Percentiles rank a stretch among this genome's conserved stretches.
These are phyloP conservation scores for Caradrina kadenii DNA, from an alignment of 2,888 invertebrate species.

Conservation along the genomic window DNA sequence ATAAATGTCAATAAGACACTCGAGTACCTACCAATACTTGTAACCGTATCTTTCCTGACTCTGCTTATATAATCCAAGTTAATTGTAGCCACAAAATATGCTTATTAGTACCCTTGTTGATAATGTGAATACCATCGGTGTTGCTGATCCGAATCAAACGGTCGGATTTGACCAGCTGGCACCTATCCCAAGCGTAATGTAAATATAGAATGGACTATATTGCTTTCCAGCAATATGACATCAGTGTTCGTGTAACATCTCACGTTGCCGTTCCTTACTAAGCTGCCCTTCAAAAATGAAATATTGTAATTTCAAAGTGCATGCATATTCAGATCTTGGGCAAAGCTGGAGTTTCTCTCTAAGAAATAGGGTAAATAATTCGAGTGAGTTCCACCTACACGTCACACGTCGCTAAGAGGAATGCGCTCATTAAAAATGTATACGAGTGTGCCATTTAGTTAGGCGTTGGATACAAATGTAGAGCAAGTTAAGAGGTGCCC, in stretches of 20 bases:
- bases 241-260: constrained; percentile 73
- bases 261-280: constrained; percentile 56
- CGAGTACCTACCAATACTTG: background rate
- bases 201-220: constrained; percentile 84
- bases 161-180: constrained; percentile 80
- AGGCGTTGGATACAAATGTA: constrained; percentile 71
- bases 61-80: background rate
- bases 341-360: background rate
- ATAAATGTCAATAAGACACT: constrained; percentile 20
- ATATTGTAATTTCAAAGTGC: constrained; percentile 51
- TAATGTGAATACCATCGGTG: constrained; percentile 57
- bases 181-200: constrained; percentile 81
- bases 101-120: constrained; percentile 31
- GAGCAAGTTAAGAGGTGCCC: constrained; percentile 74
- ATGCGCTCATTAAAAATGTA: constrained; percentile 79
- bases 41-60: constrained; percentile 1
- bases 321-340: background rate
- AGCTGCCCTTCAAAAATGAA: constrained; percentile 36
- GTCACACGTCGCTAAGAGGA: constrained; percentile 51
- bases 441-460: constrained; percentile 71
- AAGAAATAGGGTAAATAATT: constrained; percentile 55
- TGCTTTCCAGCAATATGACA: constrained; percentile 81
- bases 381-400: constrained; percentile 38
- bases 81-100: constrained; percentile 8
- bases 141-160: constrained; percentile 67